Evolutionary conservation across 2,797 vertebrate genomes (phyloP), one percentile per base, ranked within the genome.

Genomic region (Brachyalestes nurse): DNA sequence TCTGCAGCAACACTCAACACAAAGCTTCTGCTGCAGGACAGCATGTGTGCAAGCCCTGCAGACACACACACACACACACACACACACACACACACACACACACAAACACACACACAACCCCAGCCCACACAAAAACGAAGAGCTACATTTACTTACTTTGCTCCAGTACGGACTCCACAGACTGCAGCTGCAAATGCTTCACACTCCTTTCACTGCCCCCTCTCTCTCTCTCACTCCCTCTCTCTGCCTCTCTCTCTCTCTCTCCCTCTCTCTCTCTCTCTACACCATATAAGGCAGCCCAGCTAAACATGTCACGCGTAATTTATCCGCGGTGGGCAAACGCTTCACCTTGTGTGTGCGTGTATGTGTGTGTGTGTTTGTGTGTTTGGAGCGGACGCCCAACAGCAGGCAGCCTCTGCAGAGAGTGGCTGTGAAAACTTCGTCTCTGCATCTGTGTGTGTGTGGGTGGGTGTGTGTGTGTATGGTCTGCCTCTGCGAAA

Each of bases 301-400:
- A 88, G 93, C 94, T 94, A 94, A 95, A 96, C 94, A 94, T 94
- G 95, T 93, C 95, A 94, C 91, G 92, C 91, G 92, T 95, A 94
- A 96, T 96, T 95, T 94, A 95, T 91, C 94, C 91, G 92, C 86
- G 89, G 91, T 88, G 87, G 91, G 89, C 92, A 58, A 88, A 85
- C 70, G 92, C 93, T 94, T 95, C 94, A 95, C 94, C 94, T 96
- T 90, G 34, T 92, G 92, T 81, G 89, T 92, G 92, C 89, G 87
- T 83, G 82, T 66, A 85, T 87, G 88, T 91, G 93, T 90, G 49
- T 87, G 88, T 91, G 93, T 90, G 49, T 51, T 5, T 51, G 49
- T 13, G 49, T 51, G 49, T 51, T 34, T 34, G 34, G 34, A 34
- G 34, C 34, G 34, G 34, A 2, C 34, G 34, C 4, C 34, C 34